These are phyloP conservation scores for Caenorhabditis drosophilae DNA, from an alignment of 2,888 invertebrate species.

Conservation along the genomic window DNA sequence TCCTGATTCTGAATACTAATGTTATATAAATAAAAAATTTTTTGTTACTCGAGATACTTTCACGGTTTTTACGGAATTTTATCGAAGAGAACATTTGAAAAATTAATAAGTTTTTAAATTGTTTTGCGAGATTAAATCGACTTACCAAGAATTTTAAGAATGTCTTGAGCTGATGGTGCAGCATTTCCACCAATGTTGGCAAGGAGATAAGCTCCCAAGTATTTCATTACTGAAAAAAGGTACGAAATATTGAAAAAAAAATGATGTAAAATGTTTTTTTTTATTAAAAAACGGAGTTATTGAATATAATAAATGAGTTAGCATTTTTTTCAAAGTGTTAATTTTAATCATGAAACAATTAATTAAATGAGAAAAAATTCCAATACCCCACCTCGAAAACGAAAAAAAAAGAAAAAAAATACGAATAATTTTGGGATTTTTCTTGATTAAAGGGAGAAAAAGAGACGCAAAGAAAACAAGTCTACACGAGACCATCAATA, in stretches of 20 bases:
- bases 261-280: too few species aligned
- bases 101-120: too few species aligned
- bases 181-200: slow-evolving; percentile 89
- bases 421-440: slow-evolving; percentile 34
- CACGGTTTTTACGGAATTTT: too few species aligned
- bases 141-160: slow-evolving; percentile 85
- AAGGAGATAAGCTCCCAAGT: slow-evolving; percentile 98
- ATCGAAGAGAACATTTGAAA: too few species aligned
- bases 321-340: too few species aligned
- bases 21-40: neutral
- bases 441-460: slow-evolving; percentile 2
- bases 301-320: too few species aligned
- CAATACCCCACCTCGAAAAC: neutral
- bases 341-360: too few species aligned
- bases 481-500: neutral
- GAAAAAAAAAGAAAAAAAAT: slow-evolving; percentile 11
- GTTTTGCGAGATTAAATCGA: neutral
- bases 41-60: too few species aligned
- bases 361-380: too few species aligned
- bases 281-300: too few species aligned
- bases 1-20: slow-evolving; percentile 76
- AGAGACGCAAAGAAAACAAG: slow-evolving; percentile 18
- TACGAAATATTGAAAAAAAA: too few species aligned
- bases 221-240: slow-evolving; percentile 80
- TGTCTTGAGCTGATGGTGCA: slow-evolving; percentile 69